Evolutionary conservation across 2,797 vertebrate species (phyloP), one percentile per base, ranked within the genome.

Genomic region (Typhlichthys subterraneus): DNA sequence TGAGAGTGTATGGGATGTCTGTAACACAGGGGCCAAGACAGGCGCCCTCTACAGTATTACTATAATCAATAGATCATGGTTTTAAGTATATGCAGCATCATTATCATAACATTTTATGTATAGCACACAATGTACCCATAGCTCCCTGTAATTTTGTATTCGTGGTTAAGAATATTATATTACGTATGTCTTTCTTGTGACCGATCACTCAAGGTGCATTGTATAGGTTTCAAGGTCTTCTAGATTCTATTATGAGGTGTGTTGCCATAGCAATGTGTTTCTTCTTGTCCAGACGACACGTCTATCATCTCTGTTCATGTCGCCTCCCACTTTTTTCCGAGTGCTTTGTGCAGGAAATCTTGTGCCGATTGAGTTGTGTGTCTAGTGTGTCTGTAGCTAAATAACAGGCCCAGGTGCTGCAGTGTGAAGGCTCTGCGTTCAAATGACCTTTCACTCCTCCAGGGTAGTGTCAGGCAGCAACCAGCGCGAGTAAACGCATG

Each of bases 401-500:
- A 71, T 69, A 75, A 74, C 77, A 73, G 68, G 61, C 61, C 71
- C 74, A 86, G 81, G 81, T 83, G 80, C 77, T 56, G 69, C 56
- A 69, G 73, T 79, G 78, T 77, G 76, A 57, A 83, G 74, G 46
- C 76, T 73, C 63, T 75, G 67, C 59, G 64, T 79, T 23, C 2
- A 69, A 51, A 66, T 77, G 62, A 84, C 80, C 73, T 80, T 82
- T 83, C 63, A 77, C 72, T 68, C 56, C 45, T 19, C 14, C 57
- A 71, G 53, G 67, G 64, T 72, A 76, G 77, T 67, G 70, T 59
- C 14, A 14, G 79, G 80, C 69, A 67, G 51, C 42, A 15, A 1
- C 48, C 50, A 56, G 53, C 68, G 63, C 52, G 46, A 63, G 53
- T 63, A 77, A 73, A 83, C 69, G 75, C 61, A 77, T 57, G 69